Evolutionary conservation across 2,797 vertebrate genomes (phyloP).

Genomic region (Sarcophilus harrisii): DNA sequence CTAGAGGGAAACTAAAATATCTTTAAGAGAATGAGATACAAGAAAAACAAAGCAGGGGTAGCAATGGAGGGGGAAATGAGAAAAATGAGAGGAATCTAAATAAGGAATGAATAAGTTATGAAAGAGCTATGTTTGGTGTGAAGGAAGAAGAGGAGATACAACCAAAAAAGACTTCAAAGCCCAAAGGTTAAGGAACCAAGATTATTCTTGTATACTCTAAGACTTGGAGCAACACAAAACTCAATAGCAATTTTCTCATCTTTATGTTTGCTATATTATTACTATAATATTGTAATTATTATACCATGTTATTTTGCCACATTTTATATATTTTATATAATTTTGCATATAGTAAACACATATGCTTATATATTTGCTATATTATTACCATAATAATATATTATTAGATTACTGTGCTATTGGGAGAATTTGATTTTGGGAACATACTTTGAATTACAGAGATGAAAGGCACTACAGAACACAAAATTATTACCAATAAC

Average conservation of each 20-base stretch:
- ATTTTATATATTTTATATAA: background rate
- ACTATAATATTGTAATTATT: background rate
- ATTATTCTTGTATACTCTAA: background rate
- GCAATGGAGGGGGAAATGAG: background rate
- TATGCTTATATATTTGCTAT: background rate
- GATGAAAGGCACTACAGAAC: background rate
- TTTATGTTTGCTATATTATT: background rate
- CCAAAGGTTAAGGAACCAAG: background rate
- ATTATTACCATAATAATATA: background rate
- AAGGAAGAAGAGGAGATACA: background rate
- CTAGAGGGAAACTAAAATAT: background rate
- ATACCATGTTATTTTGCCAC: background rate
- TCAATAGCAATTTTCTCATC: background rate
- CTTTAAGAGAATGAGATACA: background rate
- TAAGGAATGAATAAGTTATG: fast-evolving
- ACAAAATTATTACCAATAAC: background rate
- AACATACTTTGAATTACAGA: background rate
- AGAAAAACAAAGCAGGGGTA: background rate
- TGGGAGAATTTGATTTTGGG: background rate
- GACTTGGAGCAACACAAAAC: background rate
- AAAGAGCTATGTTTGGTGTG: too few relatives aligned
- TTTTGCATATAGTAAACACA: background rate
- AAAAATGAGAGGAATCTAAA: background rate
- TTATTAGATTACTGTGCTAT: background rate
- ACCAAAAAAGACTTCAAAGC: background rate